phyloP scores from a whole-genome alignment of 2,888 invertebrate species.

The Tetragonula carbonaria region DNA sequence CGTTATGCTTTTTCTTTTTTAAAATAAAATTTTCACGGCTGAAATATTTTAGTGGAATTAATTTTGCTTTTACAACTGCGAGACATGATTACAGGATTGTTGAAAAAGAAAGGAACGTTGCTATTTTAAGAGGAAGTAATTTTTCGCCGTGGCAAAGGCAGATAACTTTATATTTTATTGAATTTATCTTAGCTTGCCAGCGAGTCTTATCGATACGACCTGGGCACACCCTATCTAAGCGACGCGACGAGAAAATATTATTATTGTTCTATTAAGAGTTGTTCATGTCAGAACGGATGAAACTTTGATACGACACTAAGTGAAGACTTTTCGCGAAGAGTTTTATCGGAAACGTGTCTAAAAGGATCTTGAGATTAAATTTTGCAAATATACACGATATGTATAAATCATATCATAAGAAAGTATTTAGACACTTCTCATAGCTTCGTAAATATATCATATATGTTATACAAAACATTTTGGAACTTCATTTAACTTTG shows the following conservation, averaged over 20 bases:
- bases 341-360: not conserved
- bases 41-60: not conserved
- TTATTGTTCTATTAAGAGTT: constrained; percentile 8
- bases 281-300: not conserved
- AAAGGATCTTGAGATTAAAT: not conserved
- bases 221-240: constrained; percentile 4
- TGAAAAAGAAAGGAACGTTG: not conserved
- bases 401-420: no score
- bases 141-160: not conserved
- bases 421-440: no score
- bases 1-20: not conserved
- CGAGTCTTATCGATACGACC: constrained; percentile 11
- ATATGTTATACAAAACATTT: no score
- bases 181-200: constrained; percentile 4
- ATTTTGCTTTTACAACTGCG: no score
- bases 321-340: not conserved
- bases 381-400: no score
- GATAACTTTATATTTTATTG: not conserved
- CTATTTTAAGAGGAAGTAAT: not conserved
- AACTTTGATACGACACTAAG: not conserved
- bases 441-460: no score
- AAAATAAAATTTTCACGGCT: not conserved
- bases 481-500: no score
- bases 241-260: constrained; percentile 23
- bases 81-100: not conserved